These are phyloP conservation scores for Caranx ignobilis DNA, from an alignment of 2,113 vertebrate genomes.

Conservation along the genomic window DNA sequence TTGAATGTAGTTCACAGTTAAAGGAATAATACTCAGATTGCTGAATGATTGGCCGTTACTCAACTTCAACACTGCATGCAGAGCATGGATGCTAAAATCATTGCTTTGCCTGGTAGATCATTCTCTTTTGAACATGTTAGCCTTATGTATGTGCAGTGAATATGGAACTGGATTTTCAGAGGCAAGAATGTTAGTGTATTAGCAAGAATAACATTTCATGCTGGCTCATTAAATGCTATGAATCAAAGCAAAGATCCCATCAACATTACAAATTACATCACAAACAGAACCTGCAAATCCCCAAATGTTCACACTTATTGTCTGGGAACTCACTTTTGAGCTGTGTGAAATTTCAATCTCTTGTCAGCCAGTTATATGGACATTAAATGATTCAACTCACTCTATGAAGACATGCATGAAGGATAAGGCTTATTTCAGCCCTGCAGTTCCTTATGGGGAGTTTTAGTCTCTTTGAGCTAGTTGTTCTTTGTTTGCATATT, in stretches of 20 bases:
- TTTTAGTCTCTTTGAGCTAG: neutral
- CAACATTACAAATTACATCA: too few species aligned
- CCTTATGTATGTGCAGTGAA: neutral
- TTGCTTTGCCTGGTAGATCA: neutral
- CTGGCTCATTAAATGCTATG: neutral
- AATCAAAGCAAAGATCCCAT: neutral
- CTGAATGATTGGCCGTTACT: neutral
- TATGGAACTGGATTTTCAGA: neutral
- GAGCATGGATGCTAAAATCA: neutral
- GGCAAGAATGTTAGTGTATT: neutral
- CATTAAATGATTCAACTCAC: neutral
- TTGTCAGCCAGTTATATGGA: neutral
- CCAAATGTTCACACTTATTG: neutral
- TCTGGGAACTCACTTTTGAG: neutral
- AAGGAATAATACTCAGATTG: conserved; percentile 14
- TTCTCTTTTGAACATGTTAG: neutral
- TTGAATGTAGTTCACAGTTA: conserved; percentile 24
- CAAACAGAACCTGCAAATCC: neutral
- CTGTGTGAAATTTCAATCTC: neutral
- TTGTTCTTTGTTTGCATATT: neutral
- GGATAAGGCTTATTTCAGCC: neutral
- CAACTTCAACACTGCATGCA: neutral
- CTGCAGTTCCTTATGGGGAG: too few species aligned
- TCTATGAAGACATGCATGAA: neutral
- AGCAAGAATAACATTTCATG: neutral